Evolutionary conservation across 2,888 invertebrate genomes (phyloP), one percentile per base, ranked within the genome.

Genomic region (Flabesymbios commensalis): DNA sequence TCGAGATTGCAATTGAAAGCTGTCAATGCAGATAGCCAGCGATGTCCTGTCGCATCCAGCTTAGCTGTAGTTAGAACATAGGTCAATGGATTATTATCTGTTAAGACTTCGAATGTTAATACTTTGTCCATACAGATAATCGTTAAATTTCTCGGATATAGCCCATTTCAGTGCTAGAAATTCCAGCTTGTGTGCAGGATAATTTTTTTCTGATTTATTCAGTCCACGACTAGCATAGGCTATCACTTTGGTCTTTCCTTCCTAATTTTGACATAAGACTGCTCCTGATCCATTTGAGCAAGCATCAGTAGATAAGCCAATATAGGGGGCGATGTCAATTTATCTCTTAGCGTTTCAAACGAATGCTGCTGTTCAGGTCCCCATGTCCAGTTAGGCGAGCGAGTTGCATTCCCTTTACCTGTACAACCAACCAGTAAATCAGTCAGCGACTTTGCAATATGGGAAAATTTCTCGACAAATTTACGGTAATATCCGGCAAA

Each of bases 191-290:
- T 53, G 36, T 4, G n/a, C 36, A 17, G 53, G 10, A 24, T 53
- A 53, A 7, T 53, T 32, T 36, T 19, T 5, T 24, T 53, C 53
- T 5, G 33, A 36, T 17, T 10, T 10, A 24, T 10, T 17, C 4
- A 53, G 53, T 19, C 53, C 33, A 7, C 53, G 7, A 7, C 53
- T 53, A 24, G 36, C 53, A 36, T 53, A 53, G 5, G 53, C 36
- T 32, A 53, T 36, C 5, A 36, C 4, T 53, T 36, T n/a, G 7
- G 4, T n/a, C 36, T 36, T n/a, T n/a, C n/a, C n/a, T n/a, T 53
- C 36, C 22, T 32, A n/a, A 5, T 36, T 7, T 24, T 53, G 53
- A 24, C 17, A 53, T 32, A 53, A 36, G 36, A 36, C 36, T 14
- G 19, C 53, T 10, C 33, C 32, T 4, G 36, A 7, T 7, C 53